Conservation (phyloP, 2,888 invertebrate genomes). For the Clitarchus hookeri region DNA sequence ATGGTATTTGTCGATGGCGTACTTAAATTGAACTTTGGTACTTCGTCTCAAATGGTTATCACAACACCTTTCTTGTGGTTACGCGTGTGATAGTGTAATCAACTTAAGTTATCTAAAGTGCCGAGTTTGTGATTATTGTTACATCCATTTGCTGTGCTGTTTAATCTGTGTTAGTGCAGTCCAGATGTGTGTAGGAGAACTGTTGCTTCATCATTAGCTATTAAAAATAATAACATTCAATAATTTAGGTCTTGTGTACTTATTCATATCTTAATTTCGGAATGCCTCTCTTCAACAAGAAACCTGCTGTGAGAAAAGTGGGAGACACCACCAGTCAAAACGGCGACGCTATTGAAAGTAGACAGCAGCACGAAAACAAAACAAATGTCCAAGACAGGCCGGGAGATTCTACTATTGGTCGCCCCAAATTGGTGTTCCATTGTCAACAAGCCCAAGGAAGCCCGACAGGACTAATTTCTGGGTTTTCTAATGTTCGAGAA, state of each 20-base stretch:
- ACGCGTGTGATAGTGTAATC: constrained; percentile 2
- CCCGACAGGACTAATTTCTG: constrained; percentile 91
- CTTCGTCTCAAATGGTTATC: neutral
- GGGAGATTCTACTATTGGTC: constrained; percentile 47
- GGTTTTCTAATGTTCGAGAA: constrained; percentile 94
- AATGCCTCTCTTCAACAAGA: constrained; percentile 35
- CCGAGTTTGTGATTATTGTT: neutral
- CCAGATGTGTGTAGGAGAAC: neutral
- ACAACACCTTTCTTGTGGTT: neutral
- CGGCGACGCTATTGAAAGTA: constrained; percentile 21
- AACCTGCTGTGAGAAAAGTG: constrained; percentile 16
- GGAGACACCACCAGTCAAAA: constrained; percentile 26
- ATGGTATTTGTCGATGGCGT: neutral
- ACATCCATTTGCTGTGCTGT: neutral
- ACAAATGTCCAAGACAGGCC: constrained; percentile 30
- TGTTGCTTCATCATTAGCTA: neutral
- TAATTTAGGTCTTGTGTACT: neutral
- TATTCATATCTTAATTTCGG: neutral
- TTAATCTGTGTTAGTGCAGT: neutral
- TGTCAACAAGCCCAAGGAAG: constrained; percentile 98
- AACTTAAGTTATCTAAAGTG: neutral
- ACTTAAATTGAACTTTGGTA: neutral
- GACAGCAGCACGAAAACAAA: constrained; percentile 22
- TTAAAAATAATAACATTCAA: neutral
- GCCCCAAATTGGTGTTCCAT: constrained; percentile 86